A percentile compares a stretch with the other conserved stretches of the same genome.
Conservation (phyloP, 2,113 vertebrate genomes). For the Beaufortia kweichowensis region DNA sequence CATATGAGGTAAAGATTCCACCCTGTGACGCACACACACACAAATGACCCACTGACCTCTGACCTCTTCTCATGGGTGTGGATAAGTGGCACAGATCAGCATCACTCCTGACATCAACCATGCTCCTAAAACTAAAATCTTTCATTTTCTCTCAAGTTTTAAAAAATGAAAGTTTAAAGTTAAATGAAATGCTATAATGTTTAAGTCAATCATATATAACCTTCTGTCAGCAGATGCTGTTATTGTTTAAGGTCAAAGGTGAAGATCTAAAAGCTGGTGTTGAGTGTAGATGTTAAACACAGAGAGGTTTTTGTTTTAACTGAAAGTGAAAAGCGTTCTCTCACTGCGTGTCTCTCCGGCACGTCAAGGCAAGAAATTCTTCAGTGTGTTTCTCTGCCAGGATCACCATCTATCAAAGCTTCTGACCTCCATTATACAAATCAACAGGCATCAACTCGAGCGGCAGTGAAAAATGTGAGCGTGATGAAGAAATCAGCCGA, state of each 20-base stretch:
- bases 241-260: constrained; percentile 6
- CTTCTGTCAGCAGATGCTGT: no score
- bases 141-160: no score
- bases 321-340: background rate
- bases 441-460: constrained; percentile 36
- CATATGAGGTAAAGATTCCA: no score
- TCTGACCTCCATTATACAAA: constrained; percentile 7
- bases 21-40: no score
- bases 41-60: no score
- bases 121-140: no score
- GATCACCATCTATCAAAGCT: constrained; percentile 17
- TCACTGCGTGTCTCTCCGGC: background rate
- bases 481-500: background rate
- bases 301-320: background rate
- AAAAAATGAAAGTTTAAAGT: no score
- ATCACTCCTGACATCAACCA: no score
- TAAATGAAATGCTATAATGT: no score
- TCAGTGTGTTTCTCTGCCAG: constrained; percentile 16
- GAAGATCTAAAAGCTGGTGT: background rate
- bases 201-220: no score
- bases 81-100: no score
- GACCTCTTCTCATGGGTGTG: no score
- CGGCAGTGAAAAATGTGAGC: constrained; percentile 10
- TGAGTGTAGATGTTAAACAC: background rate
- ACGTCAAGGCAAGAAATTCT: constrained; percentile 16